A percentile compares a stretch with the other conserved stretches of the same genome.
Evolutionary conservation across 1,140 invertebrate genomes (phyloP).

Genomic region (Drosophila biarmipes): DNA sequence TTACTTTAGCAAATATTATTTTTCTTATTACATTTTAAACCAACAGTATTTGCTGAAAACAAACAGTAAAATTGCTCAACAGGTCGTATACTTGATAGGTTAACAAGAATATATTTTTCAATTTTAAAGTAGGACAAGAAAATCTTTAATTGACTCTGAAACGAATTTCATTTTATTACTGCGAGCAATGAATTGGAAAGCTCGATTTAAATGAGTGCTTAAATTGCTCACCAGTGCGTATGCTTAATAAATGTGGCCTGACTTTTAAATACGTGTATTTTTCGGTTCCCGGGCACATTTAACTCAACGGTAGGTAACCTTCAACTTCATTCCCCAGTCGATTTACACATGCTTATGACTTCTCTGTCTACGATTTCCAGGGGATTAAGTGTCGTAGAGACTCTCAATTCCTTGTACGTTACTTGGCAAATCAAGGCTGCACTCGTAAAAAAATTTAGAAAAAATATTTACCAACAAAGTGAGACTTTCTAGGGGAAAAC

Average conservation of each 20-base stretch:
- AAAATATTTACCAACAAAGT: no score
- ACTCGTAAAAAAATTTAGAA: no score
- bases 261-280: conserved; percentile 10
- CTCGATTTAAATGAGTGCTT: conserved; percentile 8
- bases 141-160: neutral
- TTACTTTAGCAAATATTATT: no score
- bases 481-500: conserved; percentile 5
- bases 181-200: conserved; percentile 8
- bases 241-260: conserved; percentile 29
- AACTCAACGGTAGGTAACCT: conserved; percentile 2
- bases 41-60: neutral
- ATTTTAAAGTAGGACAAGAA: neutral
- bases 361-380: conserved; percentile 3
- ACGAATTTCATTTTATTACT: neutral
- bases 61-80: neutral
- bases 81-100: neutral
- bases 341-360: conserved; percentile 5
- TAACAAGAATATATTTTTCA: neutral
- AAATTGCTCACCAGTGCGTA: conserved; percentile 43
- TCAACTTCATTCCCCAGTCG: neutral
- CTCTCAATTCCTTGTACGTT: conserved; percentile 5
- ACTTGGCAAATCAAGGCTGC: no score
- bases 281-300: neutral
- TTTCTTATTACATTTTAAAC: neutral
- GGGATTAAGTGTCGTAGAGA: conserved; percentile 21